Base-by-base conservation (phyloP, 2,888 invertebrate genomes). In the Clunio marinus region DNA sequence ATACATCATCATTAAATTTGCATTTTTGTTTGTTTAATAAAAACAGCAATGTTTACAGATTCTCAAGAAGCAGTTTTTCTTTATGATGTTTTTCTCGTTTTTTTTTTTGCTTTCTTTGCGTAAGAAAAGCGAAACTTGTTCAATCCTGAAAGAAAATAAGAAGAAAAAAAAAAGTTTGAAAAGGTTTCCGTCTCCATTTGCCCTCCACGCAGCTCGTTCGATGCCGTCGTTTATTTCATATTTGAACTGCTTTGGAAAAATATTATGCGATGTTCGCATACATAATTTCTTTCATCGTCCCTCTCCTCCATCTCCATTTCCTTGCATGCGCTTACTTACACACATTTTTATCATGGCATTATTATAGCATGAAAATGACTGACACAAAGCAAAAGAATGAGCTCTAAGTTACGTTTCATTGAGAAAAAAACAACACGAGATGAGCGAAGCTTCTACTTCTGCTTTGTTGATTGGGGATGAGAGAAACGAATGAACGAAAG, bases 1-100 rank as follows among this genome's bases (percentile, higher is more conserved):
- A 51, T 51, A 20, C 51, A 51, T 51, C 51, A 51, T 51, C 20
- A 51, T 51, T 51, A 51, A 51, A 51, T 51, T 51, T 51, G 51
- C 51, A 51, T 51, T 51, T 51, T 51, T 51, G 51, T 51, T 51
- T 51, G 51, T 51, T 51, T 7, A n/a, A n/a, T 20, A 51, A 51
- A 51, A 51, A 41, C 10, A 41, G 41, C 41, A 41, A 51, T 51
- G 51, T 51, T 51, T 51, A 51, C 51, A 51, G 51, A 51, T 51
- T 51, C 10, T 10, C 15, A 13, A 32, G n/a, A 51, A 51, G 51
- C 10, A 7, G 32, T 7, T 32, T 32, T 32, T 32, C 10, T 32
- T 32, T 32, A 10, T 10, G 10, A 7, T 32, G 32, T 32, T 32
- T 10, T 7, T 7, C 10, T 7, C 4, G 10, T 10, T 32, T 32